Evolutionary conservation across 1,140 invertebrate species (phyloP).

Genomic region (Lasioglossum baleicum): DNA sequence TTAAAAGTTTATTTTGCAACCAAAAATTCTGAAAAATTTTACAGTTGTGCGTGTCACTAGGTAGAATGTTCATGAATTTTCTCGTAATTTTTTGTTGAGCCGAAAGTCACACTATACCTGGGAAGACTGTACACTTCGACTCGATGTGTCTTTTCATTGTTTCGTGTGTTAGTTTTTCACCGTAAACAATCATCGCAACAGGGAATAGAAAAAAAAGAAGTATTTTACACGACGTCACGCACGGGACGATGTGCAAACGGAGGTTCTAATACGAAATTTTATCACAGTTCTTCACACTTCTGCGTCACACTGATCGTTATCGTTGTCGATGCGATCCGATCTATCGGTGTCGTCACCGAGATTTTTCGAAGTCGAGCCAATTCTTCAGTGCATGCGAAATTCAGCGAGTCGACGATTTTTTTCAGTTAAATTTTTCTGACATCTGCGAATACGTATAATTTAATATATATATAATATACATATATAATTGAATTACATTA

Average conservation of each 20-base stretch:
- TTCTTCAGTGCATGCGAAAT: not conserved
- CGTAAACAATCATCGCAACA: conserved; percentile 14
- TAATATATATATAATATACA: no score
- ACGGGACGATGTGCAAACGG: conserved; percentile 5
- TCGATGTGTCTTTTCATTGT: not conserved
- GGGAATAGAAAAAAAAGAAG: conserved; percentile 9
- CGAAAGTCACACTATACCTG: no score
- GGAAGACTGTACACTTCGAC: no score
- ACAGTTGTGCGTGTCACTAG: no score
- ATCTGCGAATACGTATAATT: no score
- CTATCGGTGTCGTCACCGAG: conserved; percentile 16
- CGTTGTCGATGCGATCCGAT: conserved; percentile 35
- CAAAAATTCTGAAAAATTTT: no score
- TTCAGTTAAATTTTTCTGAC: no score
- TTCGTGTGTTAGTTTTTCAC: not conserved
- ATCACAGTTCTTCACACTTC: conserved; percentile 64
- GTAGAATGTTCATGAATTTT: no score
- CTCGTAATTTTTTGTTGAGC: no score
- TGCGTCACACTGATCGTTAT: conserved; percentile 27
- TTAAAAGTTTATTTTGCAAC: no score
- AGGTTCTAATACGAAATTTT: conserved; percentile 64
- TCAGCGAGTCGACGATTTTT: no score
- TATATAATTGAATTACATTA: no score
- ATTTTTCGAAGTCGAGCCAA: conserved; percentile 11
- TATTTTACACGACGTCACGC: conserved; percentile 15